These are phyloP conservation scores for Malurus cyaneus DNA, from an alignment of 2,113 vertebrate genomes.

Conservation along the genomic window DNA sequence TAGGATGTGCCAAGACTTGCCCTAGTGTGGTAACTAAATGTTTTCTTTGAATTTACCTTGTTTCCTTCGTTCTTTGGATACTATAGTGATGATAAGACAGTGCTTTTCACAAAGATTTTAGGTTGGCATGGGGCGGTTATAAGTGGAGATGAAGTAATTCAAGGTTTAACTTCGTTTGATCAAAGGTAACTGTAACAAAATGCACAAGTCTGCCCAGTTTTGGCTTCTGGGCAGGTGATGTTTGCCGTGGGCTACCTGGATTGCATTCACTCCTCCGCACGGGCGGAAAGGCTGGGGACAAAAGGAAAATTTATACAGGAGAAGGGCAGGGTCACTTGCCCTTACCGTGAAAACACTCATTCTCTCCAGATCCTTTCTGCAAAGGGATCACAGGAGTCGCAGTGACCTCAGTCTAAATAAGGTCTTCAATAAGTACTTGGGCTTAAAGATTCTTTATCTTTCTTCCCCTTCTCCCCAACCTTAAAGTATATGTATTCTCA, in stretches of 20 bases:
- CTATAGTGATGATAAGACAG: neutral
- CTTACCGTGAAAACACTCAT: neutral
- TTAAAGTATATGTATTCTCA: neutral
- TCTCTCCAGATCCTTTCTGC: neutral
- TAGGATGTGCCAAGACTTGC: neutral
- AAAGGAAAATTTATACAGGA: neutral
- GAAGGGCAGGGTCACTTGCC: neutral
- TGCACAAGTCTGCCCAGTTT: neutral
- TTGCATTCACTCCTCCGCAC: neutral
- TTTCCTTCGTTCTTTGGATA: neutral
- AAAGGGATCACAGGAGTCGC: neutral
- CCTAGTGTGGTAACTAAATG: neutral
- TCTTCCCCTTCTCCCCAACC: accelerated
- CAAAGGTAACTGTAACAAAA: neutral
- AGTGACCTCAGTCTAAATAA: neutral
- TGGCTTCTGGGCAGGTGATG: neutral
- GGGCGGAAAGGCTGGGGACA: neutral
- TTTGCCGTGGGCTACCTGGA: neutral
- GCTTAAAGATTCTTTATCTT: neutral
- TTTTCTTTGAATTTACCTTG: neutral
- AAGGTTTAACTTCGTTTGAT: neutral
- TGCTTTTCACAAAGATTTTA: neutral
- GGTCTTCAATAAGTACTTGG: neutral
- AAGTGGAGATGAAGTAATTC: neutral
- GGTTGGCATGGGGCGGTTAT: accelerated